These are phyloP conservation scores for Himalopsyche japonica DNA, from an alignment of 2,888 invertebrate genomes.

Conservation along the genomic window DNA sequence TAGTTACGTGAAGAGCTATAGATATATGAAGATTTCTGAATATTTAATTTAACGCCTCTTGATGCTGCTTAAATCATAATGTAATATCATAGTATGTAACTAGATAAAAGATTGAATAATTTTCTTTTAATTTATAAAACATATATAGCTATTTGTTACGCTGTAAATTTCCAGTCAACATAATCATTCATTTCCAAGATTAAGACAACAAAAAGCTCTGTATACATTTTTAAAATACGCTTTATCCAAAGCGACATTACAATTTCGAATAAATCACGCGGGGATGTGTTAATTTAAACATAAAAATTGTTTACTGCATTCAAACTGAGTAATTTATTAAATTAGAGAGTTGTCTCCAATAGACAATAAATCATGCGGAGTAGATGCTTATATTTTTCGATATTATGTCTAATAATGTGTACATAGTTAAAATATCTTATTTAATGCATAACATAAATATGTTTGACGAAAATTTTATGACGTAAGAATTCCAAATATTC, in stretches of 20 bases:
- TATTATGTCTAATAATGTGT: neutral
- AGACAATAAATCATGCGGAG: neutral
- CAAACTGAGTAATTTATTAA: neutral
- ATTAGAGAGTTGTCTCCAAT: neutral
- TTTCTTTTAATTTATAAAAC: neutral
- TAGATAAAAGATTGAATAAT: neutral
- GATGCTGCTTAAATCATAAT: no score
- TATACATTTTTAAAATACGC: neutral
- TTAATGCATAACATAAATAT: neutral
- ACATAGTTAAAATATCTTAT: neutral
- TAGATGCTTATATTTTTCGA: neutral
- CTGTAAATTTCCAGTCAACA: neutral
- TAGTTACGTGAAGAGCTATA: neutral
- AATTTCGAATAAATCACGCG: neutral
- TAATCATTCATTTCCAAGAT: neutral
- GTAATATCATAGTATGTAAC: no score
- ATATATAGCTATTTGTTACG: neutral
- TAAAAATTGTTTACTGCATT: neutral
- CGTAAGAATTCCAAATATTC: neutral
- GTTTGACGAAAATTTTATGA: neutral
- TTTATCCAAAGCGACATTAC: neutral
- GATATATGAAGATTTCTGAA: no score
- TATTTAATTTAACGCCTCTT: no score
- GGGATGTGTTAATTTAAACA: neutral
- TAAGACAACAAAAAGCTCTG: neutral